Evolutionary conservation across 2,888 invertebrate genomes (phyloP).

Genomic region (Peribatodes rhomboidaria): DNA sequence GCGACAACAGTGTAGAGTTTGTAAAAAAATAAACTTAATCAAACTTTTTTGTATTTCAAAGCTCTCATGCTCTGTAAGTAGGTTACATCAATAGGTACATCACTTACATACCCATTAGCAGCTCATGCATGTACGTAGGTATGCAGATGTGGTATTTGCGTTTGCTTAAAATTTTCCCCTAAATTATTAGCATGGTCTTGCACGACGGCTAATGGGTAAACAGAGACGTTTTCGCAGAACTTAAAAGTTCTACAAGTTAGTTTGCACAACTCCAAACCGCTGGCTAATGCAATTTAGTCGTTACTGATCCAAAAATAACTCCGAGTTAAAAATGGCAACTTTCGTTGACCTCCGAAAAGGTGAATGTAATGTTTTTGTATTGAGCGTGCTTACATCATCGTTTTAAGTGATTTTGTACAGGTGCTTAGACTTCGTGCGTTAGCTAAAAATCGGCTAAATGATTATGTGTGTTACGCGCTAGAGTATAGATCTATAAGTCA

Average conservation of each 20-base stretch:
- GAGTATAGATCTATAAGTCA: too few relatives aligned
- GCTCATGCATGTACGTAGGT: not conserved
- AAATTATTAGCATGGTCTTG: slow-evolving; percentile 21
- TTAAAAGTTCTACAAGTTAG: slow-evolving; percentile 11
- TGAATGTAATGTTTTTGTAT: slow-evolving; percentile 20
- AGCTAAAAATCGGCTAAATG: not conserved
- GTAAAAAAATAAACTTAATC: too few relatives aligned
- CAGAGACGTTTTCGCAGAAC: slow-evolving; percentile 12
- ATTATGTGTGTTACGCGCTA: too few relatives aligned
- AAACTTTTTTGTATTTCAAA: too few relatives aligned
- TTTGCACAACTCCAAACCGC: slow-evolving; percentile 7
- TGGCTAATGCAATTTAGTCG: slow-evolving; percentile 11
- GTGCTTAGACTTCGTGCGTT: not conserved
- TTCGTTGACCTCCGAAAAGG: slow-evolving; percentile 23
- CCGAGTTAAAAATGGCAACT: slow-evolving; percentile 21
- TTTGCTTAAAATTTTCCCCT: slow-evolving; percentile 21
- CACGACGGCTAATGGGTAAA: slow-evolving; percentile 24
- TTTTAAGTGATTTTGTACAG: not conserved
- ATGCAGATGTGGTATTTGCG: not conserved
- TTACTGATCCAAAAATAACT: slow-evolving; percentile 9
- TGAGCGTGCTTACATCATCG: slow-evolving; percentile 15
- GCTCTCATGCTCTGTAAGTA: too few relatives aligned
- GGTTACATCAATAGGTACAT: too few relatives aligned
- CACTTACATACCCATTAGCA: not conserved
- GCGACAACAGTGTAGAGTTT: too few relatives aligned